A percentile compares a stretch with the other conserved stretches of the same genome.
Conservation (phyloP, 2,113 vertebrate species). For the Delphinus delphis region DNA sequence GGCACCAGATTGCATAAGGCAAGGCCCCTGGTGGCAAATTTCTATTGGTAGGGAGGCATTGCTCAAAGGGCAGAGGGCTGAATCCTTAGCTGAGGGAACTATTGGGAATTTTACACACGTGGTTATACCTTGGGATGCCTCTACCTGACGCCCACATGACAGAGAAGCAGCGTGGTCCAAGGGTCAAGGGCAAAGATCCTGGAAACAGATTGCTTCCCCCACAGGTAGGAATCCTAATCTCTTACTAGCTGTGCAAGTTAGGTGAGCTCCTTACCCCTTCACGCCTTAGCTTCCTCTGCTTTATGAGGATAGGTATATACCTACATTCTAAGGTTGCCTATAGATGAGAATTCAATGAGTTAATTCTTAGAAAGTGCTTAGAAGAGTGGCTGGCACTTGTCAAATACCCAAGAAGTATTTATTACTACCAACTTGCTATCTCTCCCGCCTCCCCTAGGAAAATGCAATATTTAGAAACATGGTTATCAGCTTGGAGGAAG, state of each 20-base stretch:
- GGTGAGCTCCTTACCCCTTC: not conserved
- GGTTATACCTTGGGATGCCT: not conserved
- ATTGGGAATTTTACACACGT: not conserved
- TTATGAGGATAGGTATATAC: not conserved
- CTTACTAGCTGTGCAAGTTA: not conserved
- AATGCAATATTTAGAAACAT: not conserved
- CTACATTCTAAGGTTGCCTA: not conserved
- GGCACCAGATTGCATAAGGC: not conserved
- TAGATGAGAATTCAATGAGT: not conserved
- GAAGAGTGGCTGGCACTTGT: not conserved
- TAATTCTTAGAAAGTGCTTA: slow-evolving; percentile 22
- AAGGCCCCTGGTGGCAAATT: not conserved
- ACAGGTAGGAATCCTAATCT: not conserved
- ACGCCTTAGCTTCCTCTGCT: not conserved
- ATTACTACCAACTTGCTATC: not conserved
- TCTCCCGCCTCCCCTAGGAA: not conserved
- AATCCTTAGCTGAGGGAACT: not conserved
- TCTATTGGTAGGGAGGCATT: not conserved
- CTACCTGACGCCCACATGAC: not conserved
- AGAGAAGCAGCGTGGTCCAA: not conserved
- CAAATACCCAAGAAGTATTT: not conserved
- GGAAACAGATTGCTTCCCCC: not conserved
- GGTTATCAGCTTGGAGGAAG: not conserved
- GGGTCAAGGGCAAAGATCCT: not conserved
- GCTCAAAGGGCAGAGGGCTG: not conserved